Evolutionary conservation across 2,113 vertebrate species (phyloP), one percentile per base, ranked within the genome.

Genomic region (Dicerorhinus sumatrensis): DNA sequence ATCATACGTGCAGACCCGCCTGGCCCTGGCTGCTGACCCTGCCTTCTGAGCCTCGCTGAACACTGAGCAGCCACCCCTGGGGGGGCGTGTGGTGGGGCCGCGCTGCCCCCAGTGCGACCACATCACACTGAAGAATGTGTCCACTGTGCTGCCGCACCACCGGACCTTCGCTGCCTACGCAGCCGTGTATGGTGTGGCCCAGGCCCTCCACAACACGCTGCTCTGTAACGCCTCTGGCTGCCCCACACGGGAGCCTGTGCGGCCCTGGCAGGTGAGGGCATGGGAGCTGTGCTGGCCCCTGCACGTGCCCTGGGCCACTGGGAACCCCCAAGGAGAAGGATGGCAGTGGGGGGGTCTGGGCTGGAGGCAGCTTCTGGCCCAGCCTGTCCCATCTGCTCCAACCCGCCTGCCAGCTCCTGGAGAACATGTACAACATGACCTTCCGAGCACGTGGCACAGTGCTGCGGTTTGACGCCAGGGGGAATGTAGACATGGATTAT

Each of bases 161-260:
- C 80, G 82, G 31, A n/a, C 98, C 6, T 99, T 99, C 17, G 97
- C 98, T 0, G 99, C 99, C 69, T 99, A 99, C 0, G 27, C 98
- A 0, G 99, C 99, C 0, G 97, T 99, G 73, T 99, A 99, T 91
- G 97, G 98, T 1, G 99, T 99, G 89, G 99, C 99, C 9, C 89
- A 99, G 0, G 99, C 99, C 0, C 98, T 99, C 94, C 99, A 99
- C 95, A 95, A 97, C 8, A 91, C 99, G 0, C 98, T 99, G 73
- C 87, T 79, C 0, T 99, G 98, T 95, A 94, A 36, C 0, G 12
- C 89, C 80, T 96, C 79, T 0, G 51, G 95, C 31, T 98, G 97
- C 87, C 79, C 75, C 1, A 96, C 97, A 20, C 84, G 51, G 6
- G 54, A 79, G 33, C 23, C 80, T 0, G 94, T 92, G 58, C 72